phyloP scores from a whole-genome alignment of 2,797 vertebrate species.

The Tarsius wallacei region DNA sequence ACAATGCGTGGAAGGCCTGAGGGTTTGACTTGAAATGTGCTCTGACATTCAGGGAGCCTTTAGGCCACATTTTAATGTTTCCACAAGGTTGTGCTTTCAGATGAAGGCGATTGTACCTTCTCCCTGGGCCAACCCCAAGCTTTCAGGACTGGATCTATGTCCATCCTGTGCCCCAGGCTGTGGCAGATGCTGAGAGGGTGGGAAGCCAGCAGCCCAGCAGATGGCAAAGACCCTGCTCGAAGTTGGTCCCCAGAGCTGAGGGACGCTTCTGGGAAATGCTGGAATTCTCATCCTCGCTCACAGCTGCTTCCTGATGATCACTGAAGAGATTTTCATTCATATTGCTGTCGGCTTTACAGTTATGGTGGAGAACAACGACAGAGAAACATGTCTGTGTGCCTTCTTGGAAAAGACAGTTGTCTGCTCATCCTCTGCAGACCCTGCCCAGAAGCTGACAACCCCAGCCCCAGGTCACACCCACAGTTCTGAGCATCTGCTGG shows the following conservation, averaged over 20 bases:
- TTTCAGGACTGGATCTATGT: background rate
- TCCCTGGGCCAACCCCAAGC: background rate
- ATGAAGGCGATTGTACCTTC: fast-evolving
- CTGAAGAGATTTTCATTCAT: background rate
- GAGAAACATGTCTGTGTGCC: background rate
- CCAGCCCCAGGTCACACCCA: background rate
- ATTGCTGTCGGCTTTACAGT: background rate
- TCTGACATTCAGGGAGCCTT: fast-evolving
- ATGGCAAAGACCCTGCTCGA: background rate
- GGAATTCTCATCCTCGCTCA: background rate
- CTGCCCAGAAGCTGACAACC: background rate
- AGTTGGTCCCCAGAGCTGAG: background rate
- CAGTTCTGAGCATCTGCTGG: background rate
- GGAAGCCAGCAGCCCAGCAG: background rate
- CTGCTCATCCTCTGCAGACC: background rate
- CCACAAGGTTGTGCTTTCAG: fast-evolving
- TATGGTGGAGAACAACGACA: background rate
- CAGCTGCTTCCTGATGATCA: background rate
- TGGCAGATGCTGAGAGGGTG: fast-evolving
- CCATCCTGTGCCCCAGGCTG: fast-evolving
- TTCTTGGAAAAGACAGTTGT: background rate
- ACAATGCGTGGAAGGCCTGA: fast-evolving
- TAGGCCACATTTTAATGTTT: background rate
- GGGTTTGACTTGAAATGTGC: fast-evolving
- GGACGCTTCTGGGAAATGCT: background rate